Percentiles rank a stretch among this genome's conserved stretches.
Evolutionary conservation across 2,113 vertebrate genomes (phyloP).

Genomic region (Acrocephalus kingi): DNA sequence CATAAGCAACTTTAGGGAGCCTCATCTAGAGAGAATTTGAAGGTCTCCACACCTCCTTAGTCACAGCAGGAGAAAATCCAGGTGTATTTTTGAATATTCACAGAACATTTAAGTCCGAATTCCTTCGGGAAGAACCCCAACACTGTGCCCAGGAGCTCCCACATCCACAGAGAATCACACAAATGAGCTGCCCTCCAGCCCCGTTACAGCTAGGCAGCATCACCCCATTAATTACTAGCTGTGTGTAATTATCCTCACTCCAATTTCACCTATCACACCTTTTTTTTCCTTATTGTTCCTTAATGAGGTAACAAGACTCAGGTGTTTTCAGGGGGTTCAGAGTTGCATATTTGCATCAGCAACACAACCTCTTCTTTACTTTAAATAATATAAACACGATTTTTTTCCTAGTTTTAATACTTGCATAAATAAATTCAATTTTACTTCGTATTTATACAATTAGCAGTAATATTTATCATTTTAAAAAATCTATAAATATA

Average conservation of each 20-base stretch:
- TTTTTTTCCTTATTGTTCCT: not conserved
- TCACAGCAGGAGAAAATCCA: fast-evolving
- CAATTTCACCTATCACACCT: not conserved
- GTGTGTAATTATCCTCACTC: fast-evolving
- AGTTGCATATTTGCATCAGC: fast-evolving
- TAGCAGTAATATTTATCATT: not conserved
- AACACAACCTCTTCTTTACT: too few relatives aligned
- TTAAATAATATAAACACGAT: not conserved
- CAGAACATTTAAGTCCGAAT: fast-evolving
- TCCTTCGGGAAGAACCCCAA: fast-evolving
- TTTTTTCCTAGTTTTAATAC: not conserved
- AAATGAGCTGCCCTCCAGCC: fast-evolving
- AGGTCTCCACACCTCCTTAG: fast-evolving
- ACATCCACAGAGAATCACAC: fast-evolving
- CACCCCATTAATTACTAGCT: not conserved
- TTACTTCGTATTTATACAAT: not conserved
- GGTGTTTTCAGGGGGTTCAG: not conserved
- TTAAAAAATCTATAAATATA: not conserved
- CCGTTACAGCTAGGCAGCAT: fast-evolving
- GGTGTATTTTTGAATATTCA: fast-evolving
- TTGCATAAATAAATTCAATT: not conserved
- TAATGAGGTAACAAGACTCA: not conserved
- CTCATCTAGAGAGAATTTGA: fast-evolving
- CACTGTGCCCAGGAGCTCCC: fast-evolving
- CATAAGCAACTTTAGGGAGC: fast-evolving